Conservation (phyloP, 2,888 invertebrate species). For the Latheticus oryzae region DNA sequence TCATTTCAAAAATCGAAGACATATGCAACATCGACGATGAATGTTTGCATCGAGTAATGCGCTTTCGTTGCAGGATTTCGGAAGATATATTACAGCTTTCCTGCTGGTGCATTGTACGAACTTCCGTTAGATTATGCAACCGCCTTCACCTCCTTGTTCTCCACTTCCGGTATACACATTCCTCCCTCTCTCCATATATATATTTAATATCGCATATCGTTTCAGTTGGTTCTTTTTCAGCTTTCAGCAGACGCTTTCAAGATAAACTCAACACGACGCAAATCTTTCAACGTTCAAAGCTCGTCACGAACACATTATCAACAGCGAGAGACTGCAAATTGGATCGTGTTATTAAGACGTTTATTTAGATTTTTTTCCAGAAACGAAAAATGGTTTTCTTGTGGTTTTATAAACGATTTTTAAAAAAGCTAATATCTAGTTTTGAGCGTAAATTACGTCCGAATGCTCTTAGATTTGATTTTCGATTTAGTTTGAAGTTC, state of each 20-base stretch:
- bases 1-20: constrained; percentile 18
- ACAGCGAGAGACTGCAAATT: constrained; percentile 10
- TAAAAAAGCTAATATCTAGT: too few species aligned
- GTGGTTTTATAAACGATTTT: too few species aligned
- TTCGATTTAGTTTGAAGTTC: constrained; percentile 19
- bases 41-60: constrained; percentile 33
- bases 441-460: constrained; percentile 5
- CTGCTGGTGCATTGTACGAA: constrained; percentile 31
- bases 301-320: constrained; percentile 21
- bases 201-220: constrained; percentile 29
- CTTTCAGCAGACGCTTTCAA: constrained; percentile 21
- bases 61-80: constrained; percentile 24
- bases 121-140: constrained; percentile 23
- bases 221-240: constrained; percentile 14
- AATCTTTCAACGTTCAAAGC: constrained; percentile 12
- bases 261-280: constrained; percentile 14
- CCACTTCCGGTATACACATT: constrained; percentile 3
- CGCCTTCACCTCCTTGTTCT: constrained; percentile 15
- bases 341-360: constrained; percentile 16
- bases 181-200: constrained; percentile 7
- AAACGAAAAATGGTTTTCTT: constrained; percentile 3
- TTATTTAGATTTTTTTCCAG: constrained; percentile 3
- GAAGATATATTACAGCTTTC: constrained; percentile 24
- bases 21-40: constrained; percentile 16
- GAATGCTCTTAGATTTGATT: constrained; percentile 27